phyloP scores from a whole-genome alignment of 2,113 vertebrate genomes.

The Phalacrocorax aristotelis region DNA sequence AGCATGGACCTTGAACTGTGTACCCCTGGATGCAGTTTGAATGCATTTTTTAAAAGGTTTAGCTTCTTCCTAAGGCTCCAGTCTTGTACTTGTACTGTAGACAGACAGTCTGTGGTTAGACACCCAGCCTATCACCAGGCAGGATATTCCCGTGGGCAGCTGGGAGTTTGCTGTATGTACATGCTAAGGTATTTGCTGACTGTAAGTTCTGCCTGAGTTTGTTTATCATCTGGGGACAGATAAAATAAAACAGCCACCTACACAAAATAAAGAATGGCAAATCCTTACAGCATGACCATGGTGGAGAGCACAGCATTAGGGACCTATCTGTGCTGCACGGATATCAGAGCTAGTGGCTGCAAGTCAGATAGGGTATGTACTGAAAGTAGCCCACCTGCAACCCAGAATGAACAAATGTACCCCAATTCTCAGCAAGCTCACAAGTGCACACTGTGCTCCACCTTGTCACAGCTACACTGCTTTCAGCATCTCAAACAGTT shows the following conservation, averaged over 20 bases:
- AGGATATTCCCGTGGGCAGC: neutral
- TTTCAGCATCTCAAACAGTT: neutral
- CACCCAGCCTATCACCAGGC: neutral
- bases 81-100: neutral
- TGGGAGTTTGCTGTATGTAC: neutral
- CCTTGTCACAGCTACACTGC: neutral
- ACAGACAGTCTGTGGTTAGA: neutral
- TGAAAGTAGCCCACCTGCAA: neutral
- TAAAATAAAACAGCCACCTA: neutral
- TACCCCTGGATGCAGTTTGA: neutral
- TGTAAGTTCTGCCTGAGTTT: neutral
- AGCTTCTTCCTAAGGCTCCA: neutral
- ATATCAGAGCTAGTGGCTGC: neutral
- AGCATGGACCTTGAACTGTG: neutral
- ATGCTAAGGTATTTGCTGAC: neutral
- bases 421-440: neutral
- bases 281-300: neutral
- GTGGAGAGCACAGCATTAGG: neutral
- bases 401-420: neutral
- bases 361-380: neutral
- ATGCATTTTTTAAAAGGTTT: neutral
- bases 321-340: neutral
- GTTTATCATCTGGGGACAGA: neutral
- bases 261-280: neutral
- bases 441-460: neutral